phyloP scores from a whole-genome alignment of 2,797 vertebrate genomes.

The Tokudaia muenninki region DNA sequence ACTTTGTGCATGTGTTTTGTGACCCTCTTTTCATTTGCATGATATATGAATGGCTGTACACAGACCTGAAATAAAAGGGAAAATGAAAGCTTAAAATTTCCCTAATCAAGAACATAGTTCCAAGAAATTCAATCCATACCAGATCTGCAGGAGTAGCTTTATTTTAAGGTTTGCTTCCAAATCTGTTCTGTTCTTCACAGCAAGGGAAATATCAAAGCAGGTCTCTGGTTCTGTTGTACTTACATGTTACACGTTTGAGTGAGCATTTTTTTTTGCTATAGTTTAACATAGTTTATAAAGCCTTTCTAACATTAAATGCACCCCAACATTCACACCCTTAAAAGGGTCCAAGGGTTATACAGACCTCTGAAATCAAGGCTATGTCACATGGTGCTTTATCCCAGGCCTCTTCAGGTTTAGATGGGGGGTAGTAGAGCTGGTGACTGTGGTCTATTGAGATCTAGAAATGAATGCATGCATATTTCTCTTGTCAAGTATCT shows the following conservation, averaged over 20 bases:
- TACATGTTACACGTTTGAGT: not conserved
- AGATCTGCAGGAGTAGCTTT: not conserved
- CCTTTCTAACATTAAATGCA: slow-evolving; percentile 54
- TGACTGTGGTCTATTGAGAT: not conserved
- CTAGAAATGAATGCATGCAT: not conserved
- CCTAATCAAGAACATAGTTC: not conserved
- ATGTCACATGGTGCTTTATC: not conserved
- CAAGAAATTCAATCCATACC: not conserved
- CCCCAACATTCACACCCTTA: not conserved
- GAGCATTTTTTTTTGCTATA: not conserved
- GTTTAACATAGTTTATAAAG: slow-evolving; percentile 40
- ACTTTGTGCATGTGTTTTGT: not conserved
- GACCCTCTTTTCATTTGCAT: not conserved
- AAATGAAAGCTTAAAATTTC: slow-evolving; percentile 3
- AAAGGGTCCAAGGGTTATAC: not conserved
- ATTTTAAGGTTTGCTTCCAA: slow-evolving; percentile 25
- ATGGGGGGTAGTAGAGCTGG: not conserved
- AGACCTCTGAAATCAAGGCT: not conserved
- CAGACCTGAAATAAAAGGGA: not conserved
- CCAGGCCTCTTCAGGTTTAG: not conserved
- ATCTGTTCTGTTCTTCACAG: not conserved
- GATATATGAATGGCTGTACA: not conserved
- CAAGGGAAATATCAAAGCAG: not conserved
- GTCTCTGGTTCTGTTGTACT: slow-evolving; percentile 9
- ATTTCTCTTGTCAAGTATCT: not conserved